A percentile compares a stretch with the other conserved stretches of the same genome.
Conservation (phyloP, 2,797 vertebrate species). For the Acanthurus leucopareius region DNA sequence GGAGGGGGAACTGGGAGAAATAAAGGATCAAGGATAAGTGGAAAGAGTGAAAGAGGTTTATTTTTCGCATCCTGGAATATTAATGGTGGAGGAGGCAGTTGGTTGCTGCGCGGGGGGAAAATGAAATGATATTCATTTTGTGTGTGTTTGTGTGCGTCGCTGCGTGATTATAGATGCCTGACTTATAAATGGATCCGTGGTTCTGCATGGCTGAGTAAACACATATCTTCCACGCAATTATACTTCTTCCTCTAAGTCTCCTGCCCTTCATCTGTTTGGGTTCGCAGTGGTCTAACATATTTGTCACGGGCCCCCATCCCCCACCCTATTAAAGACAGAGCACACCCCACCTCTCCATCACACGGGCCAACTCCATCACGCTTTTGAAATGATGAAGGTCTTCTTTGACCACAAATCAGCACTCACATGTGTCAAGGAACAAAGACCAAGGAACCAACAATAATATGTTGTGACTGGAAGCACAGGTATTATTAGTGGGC, state of each 20-base stretch:
- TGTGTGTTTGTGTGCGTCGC: conserved; percentile 41
- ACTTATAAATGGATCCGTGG: conserved; percentile 54
- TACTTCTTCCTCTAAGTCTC: conserved; percentile 37
- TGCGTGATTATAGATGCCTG: conserved; percentile 26
- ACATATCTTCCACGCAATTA: conserved; percentile 60
- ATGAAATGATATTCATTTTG: conserved; percentile 39
- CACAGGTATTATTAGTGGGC: conserved; percentile 69
- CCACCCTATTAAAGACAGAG: conserved; percentile 7
- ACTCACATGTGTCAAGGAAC: conserved; percentile 45
- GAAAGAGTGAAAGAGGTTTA: conserved; percentile 57
- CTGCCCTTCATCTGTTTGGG: conserved; percentile 50
- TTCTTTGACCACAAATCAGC: conserved; percentile 58
- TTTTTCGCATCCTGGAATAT: conserved; percentile 59
- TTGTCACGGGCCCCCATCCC: conserved; percentile 47
- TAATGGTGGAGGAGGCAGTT: conserved; percentile 38
- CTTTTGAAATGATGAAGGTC: conserved; percentile 44
- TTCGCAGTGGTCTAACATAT: conserved; percentile 35
- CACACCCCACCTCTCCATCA: conserved; percentile 35
- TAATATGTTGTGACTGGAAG: conserved; percentile 65
- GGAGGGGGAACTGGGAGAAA: conserved; percentile 44
- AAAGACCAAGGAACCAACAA: conserved; percentile 51
- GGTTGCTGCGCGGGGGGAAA: conserved; percentile 16
- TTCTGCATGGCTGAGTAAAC: conserved; percentile 52
- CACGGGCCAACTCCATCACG: conserved; percentile 26
- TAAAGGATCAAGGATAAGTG: conserved; percentile 70